These are phyloP conservation scores for Austrofundulus limnaeus DNA, from an alignment of 2,113 vertebrate species.

Conservation along the genomic window DNA sequence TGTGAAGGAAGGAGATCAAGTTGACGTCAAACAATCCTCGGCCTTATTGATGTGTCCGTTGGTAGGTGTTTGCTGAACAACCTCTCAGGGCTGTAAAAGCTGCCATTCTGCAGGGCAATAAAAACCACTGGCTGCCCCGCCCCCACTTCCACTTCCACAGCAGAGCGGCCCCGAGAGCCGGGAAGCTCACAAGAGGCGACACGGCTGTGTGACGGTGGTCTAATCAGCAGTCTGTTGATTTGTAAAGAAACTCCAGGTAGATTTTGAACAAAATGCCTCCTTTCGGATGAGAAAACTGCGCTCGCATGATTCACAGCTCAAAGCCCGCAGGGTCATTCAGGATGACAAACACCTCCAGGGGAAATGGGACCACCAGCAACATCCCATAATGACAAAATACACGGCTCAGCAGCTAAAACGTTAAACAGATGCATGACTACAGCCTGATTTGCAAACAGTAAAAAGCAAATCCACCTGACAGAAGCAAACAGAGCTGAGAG, in stretches of 20 bases:
- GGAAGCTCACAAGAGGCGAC: not conserved
- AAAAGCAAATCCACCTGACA: constrained; percentile 16
- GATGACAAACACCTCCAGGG: constrained; percentile 45
- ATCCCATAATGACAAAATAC: not conserved
- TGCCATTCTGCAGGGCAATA: constrained; percentile 36
- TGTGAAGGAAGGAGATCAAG: constrained; percentile 37
- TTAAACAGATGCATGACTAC: constrained; percentile 30
- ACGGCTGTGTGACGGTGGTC: not conserved
- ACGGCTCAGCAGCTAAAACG: constrained; percentile 3
- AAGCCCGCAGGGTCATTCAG: constrained; percentile 31
- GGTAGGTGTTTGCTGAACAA: constrained; percentile 60
- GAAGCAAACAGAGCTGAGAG: not conserved
- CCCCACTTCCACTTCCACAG: too few species aligned
- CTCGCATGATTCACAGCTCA: constrained; percentile 40
- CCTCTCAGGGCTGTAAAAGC: constrained; percentile 55
- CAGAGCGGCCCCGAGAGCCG: too few species aligned
- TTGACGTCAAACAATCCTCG: constrained; percentile 45
- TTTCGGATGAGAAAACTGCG: constrained; percentile 22
- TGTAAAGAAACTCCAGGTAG: not conserved
- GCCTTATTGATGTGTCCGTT: constrained; percentile 45
- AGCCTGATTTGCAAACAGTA: constrained; percentile 26
- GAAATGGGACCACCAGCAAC: constrained; percentile 24
- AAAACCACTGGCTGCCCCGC: constrained; percentile 29
- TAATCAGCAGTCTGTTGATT: not conserved
- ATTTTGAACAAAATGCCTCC: too few species aligned